Conservation (phyloP, 2,113 vertebrate species). For the Corvus moneduloides region DNA sequence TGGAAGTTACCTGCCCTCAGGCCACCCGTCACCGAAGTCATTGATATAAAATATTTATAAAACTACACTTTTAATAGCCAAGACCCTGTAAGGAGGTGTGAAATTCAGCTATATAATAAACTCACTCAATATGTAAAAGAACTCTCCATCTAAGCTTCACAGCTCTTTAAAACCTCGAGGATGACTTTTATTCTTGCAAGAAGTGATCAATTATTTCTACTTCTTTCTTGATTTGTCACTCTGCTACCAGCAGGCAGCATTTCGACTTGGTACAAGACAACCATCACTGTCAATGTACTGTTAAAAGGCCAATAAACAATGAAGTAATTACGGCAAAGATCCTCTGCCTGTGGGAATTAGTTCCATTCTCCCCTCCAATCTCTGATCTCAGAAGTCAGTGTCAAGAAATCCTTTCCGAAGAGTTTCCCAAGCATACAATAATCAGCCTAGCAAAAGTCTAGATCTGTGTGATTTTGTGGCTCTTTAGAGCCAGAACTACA, state of each 20-base stretch:
- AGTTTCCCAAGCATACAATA: not conserved
- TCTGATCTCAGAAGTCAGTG: not conserved
- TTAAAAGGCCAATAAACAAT: not conserved
- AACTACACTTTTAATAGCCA: not conserved
- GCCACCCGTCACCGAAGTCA: not conserved
- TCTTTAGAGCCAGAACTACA: conserved; percentile 3
- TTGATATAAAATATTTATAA: not conserved
- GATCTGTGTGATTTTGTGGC: not conserved
- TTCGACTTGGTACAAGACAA: not conserved
- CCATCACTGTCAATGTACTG: not conserved
- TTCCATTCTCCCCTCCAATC: not conserved
- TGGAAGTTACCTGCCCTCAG: not conserved
- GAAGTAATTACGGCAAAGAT: not conserved
- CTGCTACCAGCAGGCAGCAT: not conserved
- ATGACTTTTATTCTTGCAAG: not conserved
- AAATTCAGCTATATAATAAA: not conserved
- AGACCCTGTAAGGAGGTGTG: not conserved
- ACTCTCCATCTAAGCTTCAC: not conserved
- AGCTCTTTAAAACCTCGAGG: not conserved
- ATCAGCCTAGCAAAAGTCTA: not conserved
- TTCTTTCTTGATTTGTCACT: not conserved
- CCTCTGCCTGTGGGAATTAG: not conserved
- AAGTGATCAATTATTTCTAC: not conserved
- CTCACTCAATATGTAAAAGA: not conserved
- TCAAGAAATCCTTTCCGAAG: not conserved